Evolutionary conservation across 2,797 vertebrate genomes (phyloP), one percentile per base, ranked within the genome.

Genomic region (Merluccius polli): DNA sequence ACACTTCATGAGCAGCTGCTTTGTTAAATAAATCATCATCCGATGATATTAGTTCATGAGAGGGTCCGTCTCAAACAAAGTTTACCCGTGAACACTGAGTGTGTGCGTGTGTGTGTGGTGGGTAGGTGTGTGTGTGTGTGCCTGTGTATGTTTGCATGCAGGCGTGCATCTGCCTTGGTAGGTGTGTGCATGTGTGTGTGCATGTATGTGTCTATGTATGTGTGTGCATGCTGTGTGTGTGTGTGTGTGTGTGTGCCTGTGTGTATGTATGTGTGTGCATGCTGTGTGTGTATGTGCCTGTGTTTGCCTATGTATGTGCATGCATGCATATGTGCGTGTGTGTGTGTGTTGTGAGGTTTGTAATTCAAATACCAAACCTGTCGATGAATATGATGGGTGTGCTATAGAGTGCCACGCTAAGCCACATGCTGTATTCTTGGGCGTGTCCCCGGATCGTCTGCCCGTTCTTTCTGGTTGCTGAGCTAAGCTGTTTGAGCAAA

Each of bases 401-500:
- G 83, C 89, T 87, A 84, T 90, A 90, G 73, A 87, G 87, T 89
- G 75, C 36, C 87, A 86, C 77, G 84, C 76, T 84, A 90, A 89
- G 83, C 90, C 94, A 94, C 92, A 93, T 94, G 93, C 93, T 93
- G 52, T 78, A 82, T 93, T 90, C 91, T 91, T 87, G 82, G 80
- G 83, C 81, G 81, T 85, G 87, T 84, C 86, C 88, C 83, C 75
- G 77, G 82, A 84, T 86, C 75, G 81, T 73, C 38, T 35, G 81
- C 80, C 72, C 18, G 36, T 83, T 87, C 80, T 86, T 83, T 78
- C 74, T 89, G 92, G 93, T 78, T 91, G 94, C 95, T 95, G 95
- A 96, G 89, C 87, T 90, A 91, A 92, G 94, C 94, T 94, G 74
- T 92, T 93, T 92, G 87, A 90, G 82, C 80, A 88, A 87, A 88